phyloP scores from a whole-genome alignment of 2,113 vertebrate genomes.

The Egretta garzetta region DNA sequence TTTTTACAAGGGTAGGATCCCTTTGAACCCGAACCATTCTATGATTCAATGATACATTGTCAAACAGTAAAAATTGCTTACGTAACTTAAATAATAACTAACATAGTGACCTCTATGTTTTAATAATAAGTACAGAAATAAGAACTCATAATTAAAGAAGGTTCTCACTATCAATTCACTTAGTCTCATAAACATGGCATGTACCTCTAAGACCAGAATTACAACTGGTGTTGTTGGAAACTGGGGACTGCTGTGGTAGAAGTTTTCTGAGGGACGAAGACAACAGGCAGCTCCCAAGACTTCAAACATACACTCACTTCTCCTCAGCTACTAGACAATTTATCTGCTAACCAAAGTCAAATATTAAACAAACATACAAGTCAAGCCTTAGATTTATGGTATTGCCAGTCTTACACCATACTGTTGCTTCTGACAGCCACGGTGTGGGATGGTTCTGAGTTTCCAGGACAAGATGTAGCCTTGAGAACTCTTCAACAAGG shows the following conservation, averaged over 20 bases:
- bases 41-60: neutral
- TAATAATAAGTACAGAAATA: neutral
- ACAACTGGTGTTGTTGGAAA: neutral
- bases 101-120: neutral
- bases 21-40: neutral
- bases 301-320: neutral
- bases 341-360: neutral
- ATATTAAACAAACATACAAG: neutral
- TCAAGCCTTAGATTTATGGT: neutral
- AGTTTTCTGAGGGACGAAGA: neutral
- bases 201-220: neutral
- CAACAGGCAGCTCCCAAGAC: neutral
- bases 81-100: neutral
- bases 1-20: too few species aligned
- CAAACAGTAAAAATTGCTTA: neutral
- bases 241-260: neutral
- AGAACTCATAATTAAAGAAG: neutral
- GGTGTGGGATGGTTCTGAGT: neutral
- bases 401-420: neutral
- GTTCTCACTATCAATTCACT: neutral
- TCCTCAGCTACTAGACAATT: neutral
- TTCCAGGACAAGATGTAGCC: neutral
- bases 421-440: neutral
- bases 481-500: neutral
- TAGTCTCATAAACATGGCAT: neutral